Evolutionary conservation across 2,113 vertebrate species (phyloP), one percentile per base, ranked within the genome.

Genomic region (Sinocyclocheilus anophthalmus): DNA sequence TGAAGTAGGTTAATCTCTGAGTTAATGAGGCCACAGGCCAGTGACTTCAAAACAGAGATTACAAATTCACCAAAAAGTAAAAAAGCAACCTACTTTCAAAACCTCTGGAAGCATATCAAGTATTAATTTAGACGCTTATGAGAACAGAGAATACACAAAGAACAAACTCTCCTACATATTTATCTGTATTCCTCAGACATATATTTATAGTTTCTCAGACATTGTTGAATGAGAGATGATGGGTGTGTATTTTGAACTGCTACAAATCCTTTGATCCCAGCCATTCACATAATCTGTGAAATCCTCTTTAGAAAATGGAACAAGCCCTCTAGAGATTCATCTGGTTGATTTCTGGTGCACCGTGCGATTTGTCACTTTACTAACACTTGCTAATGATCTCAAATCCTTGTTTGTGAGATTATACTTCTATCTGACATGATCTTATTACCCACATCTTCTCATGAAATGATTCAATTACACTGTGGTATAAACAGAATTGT

Each of bases 241-340:
- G 14, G 7, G 3, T 76, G 14, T 76, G 75, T 37, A 53, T 87
- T 72, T 48, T 78, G 16, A 84, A 57, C 67, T 16, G 55, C 57
- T 76, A 83, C 53, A 78, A 84, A 88, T 83, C 87, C 73, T 76
- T 73, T 86, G 70, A 84, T 80, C 65, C 42, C 33, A 69, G 24
- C n/a, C 45, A 72, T 75, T 84, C 37, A 81, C 45, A 42, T 84
- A 83, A 86, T 81, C 81, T 81, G 76, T 55, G 76, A 50, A 76
- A 72, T 75, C 73, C 45, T 67, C 42, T 67, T 45, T 39, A 72
- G 76, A 79, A 86, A 72, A 61, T 73, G 61, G 45, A 53, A 50
- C 57, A 70, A 33, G 24, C 24, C 65, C 26, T 33, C 48, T 70
- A 53, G 45, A 83, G 18, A 69, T 70, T 55, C 14, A 83, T 72